These are phyloP conservation scores for Cataglyphis hispanica DNA, from an alignment of 1,140 invertebrate genomes.

Conservation along the genomic window DNA sequence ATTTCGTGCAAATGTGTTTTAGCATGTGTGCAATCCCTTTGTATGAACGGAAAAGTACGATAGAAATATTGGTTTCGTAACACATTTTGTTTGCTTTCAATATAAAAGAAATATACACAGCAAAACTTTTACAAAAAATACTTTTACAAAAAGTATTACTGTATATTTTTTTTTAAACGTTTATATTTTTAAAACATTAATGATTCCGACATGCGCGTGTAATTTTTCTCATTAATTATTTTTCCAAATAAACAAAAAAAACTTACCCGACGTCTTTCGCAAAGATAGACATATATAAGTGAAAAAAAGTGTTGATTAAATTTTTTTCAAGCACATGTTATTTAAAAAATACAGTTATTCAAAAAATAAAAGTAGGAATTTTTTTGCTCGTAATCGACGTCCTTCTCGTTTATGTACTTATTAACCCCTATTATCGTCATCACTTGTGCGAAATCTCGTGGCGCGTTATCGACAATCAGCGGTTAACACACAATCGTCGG, in stretches of 20 bases:
- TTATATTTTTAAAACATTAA: background rate
- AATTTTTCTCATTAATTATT: background rate
- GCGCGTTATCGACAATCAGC: constrained; percentile 50
- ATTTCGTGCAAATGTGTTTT: background rate
- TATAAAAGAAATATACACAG: background rate
- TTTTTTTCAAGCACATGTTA: background rate
- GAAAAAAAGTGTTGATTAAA: background rate
- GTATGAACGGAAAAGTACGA: background rate
- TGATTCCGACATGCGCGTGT: background rate
- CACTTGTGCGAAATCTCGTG: constrained; percentile 32
- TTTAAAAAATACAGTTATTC: constrained; percentile 5
- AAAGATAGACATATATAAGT: background rate
- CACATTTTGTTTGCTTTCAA: constrained; percentile 20
- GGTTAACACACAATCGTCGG: constrained; percentile 60
- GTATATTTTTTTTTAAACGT: no score
- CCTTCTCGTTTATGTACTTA: constrained; percentile 4
- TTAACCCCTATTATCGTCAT: constrained; percentile 51
- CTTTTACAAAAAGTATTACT: background rate
- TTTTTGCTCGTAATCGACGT: background rate
- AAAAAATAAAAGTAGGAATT: background rate
- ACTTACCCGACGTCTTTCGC: background rate
- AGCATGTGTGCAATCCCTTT: constrained; percentile 36
- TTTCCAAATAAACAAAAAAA: no score
- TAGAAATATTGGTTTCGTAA: constrained; percentile 43
- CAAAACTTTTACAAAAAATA: background rate